Base-by-base conservation (phyloP, 2,888 invertebrate genomes). In the Aspidapion aeneum region DNA sequence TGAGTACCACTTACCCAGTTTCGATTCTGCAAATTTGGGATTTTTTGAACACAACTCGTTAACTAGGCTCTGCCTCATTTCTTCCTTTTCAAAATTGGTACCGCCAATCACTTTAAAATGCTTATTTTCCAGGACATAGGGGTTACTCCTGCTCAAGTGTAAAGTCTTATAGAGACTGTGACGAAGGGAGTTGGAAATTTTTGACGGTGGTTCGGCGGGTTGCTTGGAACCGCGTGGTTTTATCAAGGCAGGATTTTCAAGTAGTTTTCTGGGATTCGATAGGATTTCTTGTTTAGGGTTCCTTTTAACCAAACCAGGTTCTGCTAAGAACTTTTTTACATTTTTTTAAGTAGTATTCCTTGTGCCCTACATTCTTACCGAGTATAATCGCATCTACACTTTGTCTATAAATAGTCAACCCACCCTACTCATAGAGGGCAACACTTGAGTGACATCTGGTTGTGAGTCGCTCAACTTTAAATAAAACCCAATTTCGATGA, bases 271-370 rank as follows among this genome's bases (percentile, higher is more conserved):
- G 97, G 97, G 80, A 98, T 92, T 69, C 98, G 86, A 58, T 97
- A 97, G 57, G 90, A 90, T 82, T 90, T 90, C 65, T 97, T 97
- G 80, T 94, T 90, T 71, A 98, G 84, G 60, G 93, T 91, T 69
- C 98, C 98, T 80, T 97, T 95, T 75, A 98, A 84, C 98, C 98
- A 98, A n/a, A 72, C 98, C 98, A 18, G 97, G 97, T 82, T 98
- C 98, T 76, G 92, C 89, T 20, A 96, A 96, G 70, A 89, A 86
- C 74, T 91, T 89, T n/a, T n/a, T n/a, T n/a, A n/a, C n/a, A n/a
- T n/a, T n/a, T n/a, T n/a, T n/a, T n/a, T n/a, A n/a, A n/a, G n/a
- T n/a, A n/a, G n/a, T n/a, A n/a, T n/a, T n/a, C n/a, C n/a, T n/a
- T n/a, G n/a, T n/a, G n/a, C n/a, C 72, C 63, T 63, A 73, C 75